Evolutionary conservation across 2,888 invertebrate species (phyloP).

Genomic region (Stictocephala bisonia): DNA sequence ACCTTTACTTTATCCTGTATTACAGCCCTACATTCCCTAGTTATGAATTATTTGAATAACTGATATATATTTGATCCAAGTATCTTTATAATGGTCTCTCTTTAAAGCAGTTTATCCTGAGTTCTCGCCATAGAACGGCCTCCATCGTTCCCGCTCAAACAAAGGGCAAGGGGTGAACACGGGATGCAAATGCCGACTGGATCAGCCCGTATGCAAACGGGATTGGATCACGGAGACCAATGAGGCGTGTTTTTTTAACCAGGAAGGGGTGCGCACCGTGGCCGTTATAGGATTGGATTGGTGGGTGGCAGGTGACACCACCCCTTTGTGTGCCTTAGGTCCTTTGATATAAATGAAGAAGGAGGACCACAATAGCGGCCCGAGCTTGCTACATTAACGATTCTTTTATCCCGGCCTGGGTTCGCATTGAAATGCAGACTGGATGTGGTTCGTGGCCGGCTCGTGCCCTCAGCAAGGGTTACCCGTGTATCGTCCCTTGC

Average conservation of each 20-base stretch:
- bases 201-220: slow-evolving; percentile 37
- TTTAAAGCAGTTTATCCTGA: too few relatives aligned
- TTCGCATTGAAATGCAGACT: slow-evolving; percentile 9
- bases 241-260: slow-evolving; percentile 9
- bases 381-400: slow-evolving; percentile 38
- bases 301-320: slow-evolving; percentile 33
- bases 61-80: too few relatives aligned
- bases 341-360: slow-evolving; percentile 45
- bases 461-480: too few relatives aligned
- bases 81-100: too few relatives aligned
- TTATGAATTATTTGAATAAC: too few relatives aligned
- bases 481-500: too few relatives aligned
- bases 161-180: neutral
- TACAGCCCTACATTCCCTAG: too few relatives aligned
- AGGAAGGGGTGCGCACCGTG: slow-evolving; percentile 19
- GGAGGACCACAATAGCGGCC: slow-evolving; percentile 10
- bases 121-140: too few relatives aligned
- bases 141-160: too few relatives aligned
- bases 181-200: slow-evolving; percentile 28
- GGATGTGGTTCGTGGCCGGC: too few relatives aligned
- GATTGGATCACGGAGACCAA: slow-evolving; percentile 12
- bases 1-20: too few relatives aligned
- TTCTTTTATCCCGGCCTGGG: slow-evolving; percentile 44
- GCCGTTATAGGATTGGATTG: neutral
- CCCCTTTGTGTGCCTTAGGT: slow-evolving; percentile 7